Conservation (phyloP, 2,888 invertebrate species). For the Ormyrus pomaceus region DNA sequence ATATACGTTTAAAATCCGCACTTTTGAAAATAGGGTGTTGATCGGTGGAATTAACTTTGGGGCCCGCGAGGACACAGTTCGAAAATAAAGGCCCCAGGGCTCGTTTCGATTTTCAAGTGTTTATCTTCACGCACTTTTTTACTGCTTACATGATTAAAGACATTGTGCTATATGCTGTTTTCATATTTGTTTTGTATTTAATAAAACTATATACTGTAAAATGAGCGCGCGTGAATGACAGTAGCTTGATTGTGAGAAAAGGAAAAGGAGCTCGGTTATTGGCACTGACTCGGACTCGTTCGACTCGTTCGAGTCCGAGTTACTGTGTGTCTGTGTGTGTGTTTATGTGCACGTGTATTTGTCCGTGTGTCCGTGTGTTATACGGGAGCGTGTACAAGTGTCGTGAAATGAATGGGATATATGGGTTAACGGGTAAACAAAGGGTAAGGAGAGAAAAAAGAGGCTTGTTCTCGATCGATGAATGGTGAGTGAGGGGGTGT, state of each 20-base stretch:
- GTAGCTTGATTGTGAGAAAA: slow-evolving; percentile 1
- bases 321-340: slow-evolving; percentile 1
- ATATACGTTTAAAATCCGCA: slow-evolving; percentile 28
- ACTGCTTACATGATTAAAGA: slow-evolving; percentile 42
- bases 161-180: slow-evolving; percentile 45
- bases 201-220: slow-evolving; percentile 20
- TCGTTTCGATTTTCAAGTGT: slow-evolving; percentile 63
- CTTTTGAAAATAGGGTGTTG: slow-evolving; percentile 36
- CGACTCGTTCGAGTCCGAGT: slow-evolving; percentile 2
- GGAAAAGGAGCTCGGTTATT: slow-evolving; percentile 3
- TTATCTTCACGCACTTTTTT: slow-evolving; percentile 43
- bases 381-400: background rate
- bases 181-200: slow-evolving; percentile 14
- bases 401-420: background rate
- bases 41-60: slow-evolving; percentile 61
- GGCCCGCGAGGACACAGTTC: slow-evolving; percentile 67
- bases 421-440: background rate
- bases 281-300: slow-evolving; percentile 36
- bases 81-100: slow-evolving; percentile 74
- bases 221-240: background rate
- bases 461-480: background rate
- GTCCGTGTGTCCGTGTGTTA: background rate
- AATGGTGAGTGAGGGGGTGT: background rate
- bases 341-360: background rate
- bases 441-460: background rate